Evolutionary conservation across 2,113 vertebrate genomes (phyloP).

Genomic region (Calidris pygmaea): DNA sequence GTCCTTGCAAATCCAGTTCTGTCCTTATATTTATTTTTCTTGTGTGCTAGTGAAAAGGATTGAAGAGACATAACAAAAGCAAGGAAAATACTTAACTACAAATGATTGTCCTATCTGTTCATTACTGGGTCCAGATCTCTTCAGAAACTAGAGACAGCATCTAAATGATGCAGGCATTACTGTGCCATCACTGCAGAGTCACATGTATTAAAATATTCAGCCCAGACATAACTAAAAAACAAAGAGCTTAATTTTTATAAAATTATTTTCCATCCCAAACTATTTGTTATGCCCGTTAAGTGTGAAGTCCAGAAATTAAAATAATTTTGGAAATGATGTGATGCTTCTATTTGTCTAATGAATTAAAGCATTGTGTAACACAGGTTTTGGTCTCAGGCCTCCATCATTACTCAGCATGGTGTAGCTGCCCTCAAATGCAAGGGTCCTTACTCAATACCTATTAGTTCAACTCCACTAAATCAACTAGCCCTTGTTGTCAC

Average conservation of each 20-base stretch:
- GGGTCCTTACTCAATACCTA: background rate
- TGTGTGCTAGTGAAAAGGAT: background rate
- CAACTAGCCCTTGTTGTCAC: background rate
- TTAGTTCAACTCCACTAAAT: background rate
- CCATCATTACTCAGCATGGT: fast-evolving
- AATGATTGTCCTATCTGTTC: background rate
- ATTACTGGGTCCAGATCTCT: background rate
- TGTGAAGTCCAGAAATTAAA: background rate
- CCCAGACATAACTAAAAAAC: background rate
- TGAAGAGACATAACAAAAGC: background rate
- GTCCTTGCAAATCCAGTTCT: background rate
- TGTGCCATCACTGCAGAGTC: background rate
- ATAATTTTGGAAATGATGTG: background rate
- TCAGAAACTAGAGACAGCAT: background rate
- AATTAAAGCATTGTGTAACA: background rate
- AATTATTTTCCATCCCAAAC: background rate
- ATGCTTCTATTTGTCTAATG: background rate
- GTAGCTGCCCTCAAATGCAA: background rate
- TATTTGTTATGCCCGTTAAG: background rate
- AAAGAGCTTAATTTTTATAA: background rate
- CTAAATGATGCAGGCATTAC: background rate
- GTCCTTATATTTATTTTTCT: background rate
- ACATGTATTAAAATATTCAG: background rate
- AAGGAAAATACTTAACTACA: background rate
- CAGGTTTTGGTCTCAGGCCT: background rate